Evolutionary conservation across 2,113 vertebrate species (phyloP), one percentile per base, ranked within the genome.

Genomic region (Microtus montanus): DNA sequence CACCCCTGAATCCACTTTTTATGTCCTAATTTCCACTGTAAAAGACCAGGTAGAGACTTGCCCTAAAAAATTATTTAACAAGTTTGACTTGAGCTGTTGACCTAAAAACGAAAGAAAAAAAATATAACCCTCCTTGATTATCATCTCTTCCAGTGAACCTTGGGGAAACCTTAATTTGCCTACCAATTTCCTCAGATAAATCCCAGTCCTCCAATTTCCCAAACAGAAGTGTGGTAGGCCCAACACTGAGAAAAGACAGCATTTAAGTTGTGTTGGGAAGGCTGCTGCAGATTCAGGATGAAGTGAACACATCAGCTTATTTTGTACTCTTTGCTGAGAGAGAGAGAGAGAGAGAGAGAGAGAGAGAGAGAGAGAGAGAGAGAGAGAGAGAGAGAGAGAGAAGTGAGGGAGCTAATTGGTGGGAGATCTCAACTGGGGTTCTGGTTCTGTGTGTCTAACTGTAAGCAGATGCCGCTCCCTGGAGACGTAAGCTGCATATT

Each of bases 31-130:
- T 84, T 64, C 58, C 28, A 41, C 6, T 63, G 80, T n/a, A 94
- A 84, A 68, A 74, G 30, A 54, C 28, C 8, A 17, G 28, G 30
- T 87, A 83, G 44, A 49, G 38, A 64, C 38, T 35, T 86, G 70
- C 5, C 61, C 22, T 90, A 66, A 6, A 90, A 54, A 84, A 88
- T 71, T 92, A 63, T 66, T 94, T 89, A 86, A 52, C 41, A 85
- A 86, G 35, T 6, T 85, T 95, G 92, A 71, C 33, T 87, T 93
- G 17, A 71, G 38, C 52, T 94, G 5, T 83, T 93, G 79, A 96
- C 85, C 38, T 93, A 24, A 41, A n/a, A 85, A 58, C 19, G 58
- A 58, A 58, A 20, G 58, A 66, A 73, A 73, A 73, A 38, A 26
- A 52, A 13, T 3, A 13, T 73, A 26, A 52, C 10, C 73, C 63